These are phyloP conservation scores for Lepus americanus DNA, from an alignment of 2,113 vertebrate genomes.

Conservation along the genomic window DNA sequence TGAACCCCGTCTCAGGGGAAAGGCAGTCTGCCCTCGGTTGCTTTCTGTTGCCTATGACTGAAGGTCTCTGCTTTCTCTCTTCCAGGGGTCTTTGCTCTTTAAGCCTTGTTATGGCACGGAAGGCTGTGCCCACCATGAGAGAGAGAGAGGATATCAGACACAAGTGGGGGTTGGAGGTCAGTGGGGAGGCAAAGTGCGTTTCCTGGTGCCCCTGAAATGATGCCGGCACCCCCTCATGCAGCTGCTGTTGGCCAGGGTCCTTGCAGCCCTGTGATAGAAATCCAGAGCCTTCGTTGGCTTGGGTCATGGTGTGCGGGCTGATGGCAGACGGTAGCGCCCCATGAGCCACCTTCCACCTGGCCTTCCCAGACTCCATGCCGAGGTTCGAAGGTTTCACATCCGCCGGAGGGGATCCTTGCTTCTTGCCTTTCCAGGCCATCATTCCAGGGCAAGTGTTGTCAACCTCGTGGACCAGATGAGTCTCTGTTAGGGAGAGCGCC, in stretches of 20 bases:
- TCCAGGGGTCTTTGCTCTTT: slow-evolving; percentile 56
- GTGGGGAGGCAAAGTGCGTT: not conserved
- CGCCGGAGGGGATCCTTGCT: not conserved
- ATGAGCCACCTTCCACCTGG: not conserved
- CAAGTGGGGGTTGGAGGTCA: not conserved
- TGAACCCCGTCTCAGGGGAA: not conserved
- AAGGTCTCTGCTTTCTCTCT: slow-evolving; percentile 38
- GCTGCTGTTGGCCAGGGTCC: not conserved
- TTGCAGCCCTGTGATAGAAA: not conserved
- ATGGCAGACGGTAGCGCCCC: not conserved
- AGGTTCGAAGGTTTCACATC: not conserved
- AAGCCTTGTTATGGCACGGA: not conserved
- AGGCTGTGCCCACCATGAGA: not conserved
- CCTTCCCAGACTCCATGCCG: not conserved
- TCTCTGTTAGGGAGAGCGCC: not conserved
- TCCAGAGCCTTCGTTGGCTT: not conserved
- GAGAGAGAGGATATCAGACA: not conserved
- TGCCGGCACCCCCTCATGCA: not conserved
- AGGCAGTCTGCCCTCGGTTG: slow-evolving; percentile 20
- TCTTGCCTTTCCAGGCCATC: not conserved
- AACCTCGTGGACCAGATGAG: not conserved
- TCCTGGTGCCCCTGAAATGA: not conserved
- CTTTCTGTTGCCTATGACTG: slow-evolving; percentile 49
- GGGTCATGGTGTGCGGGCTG: not conserved
- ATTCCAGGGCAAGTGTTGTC: not conserved